A percentile compares a stretch with the other conserved stretches of the same genome.
These are phyloP conservation scores for Alosa alosa DNA, from an alignment of 2,113 vertebrate genomes.

Conservation along the genomic window DNA sequence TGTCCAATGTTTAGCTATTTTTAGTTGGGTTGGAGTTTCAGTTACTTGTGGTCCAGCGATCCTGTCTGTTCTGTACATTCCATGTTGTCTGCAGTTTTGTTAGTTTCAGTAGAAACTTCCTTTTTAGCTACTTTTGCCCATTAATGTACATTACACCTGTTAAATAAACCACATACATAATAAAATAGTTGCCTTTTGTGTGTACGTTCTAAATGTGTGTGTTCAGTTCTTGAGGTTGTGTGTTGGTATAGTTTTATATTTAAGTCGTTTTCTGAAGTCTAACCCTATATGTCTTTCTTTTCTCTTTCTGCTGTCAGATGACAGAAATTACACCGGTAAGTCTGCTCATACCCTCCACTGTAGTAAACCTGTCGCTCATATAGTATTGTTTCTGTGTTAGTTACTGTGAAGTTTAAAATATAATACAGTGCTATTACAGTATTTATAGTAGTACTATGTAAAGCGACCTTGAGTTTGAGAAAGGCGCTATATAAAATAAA, in stretches of 20 bases:
- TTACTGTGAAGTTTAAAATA: not conserved
- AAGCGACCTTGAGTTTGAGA: too few relatives aligned
- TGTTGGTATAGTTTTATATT: not conserved
- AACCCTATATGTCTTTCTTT: not conserved
- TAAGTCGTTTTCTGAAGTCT: not conserved
- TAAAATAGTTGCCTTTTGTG: not conserved
- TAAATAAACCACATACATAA: too few relatives aligned
- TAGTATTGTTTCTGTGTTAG: not conserved
- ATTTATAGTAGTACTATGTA: not conserved
- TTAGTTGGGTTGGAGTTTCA: too few relatives aligned
- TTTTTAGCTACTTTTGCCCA: too few relatives aligned
- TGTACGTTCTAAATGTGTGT: not conserved
- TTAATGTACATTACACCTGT: too few relatives aligned
- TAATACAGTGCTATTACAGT: not conserved
- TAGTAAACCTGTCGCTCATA: not conserved
- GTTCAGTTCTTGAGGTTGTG: not conserved
- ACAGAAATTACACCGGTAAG: conserved; percentile 67
- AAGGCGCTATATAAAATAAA: too few relatives aligned
- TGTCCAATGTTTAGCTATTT: too few relatives aligned
- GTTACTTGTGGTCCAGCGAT: too few relatives aligned
- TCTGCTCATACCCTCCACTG: not conserved
- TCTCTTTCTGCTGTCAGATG: conserved; percentile 49
- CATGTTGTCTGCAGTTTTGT: too few relatives aligned
- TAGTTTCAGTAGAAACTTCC: too few relatives aligned
- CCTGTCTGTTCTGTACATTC: too few relatives aligned